Percentiles rank a stretch among this genome's conserved stretches.
Conservation (phyloP, 2,797 vertebrate genomes). For the Hipposideros larvatus region DNA sequence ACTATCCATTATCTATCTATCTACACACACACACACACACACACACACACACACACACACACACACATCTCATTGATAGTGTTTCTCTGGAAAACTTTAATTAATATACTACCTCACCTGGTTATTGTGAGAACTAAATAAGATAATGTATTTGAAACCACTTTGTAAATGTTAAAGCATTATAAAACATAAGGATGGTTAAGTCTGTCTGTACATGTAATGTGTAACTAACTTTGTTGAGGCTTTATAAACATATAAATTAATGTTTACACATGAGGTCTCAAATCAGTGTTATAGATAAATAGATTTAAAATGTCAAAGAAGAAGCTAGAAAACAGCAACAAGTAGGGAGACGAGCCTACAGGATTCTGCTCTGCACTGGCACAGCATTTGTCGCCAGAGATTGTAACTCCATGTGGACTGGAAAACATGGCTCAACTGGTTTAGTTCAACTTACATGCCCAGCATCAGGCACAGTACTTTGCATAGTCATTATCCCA, state of each 20-base stretch:
- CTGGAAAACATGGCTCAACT: not conserved
- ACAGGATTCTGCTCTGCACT: not conserved
- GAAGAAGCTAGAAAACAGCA: not conserved
- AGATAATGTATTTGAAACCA: not conserved
- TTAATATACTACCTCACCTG: not conserved
- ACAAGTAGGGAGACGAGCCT: not conserved
- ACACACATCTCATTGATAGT: not conserved
- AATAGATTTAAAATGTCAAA: not conserved
- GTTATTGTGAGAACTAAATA: not conserved
- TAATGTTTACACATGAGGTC: not conserved
- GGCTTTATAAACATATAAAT: not conserved
- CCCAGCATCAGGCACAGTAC: not conserved
- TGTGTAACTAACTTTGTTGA: not conserved
- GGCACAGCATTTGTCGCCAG: not conserved
- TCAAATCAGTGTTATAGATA: not conserved
- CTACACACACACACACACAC: not conserved
- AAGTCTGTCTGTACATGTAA: not conserved
- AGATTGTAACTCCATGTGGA: not conserved
- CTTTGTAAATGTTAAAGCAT: constrained; percentile 24
- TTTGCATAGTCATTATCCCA: not conserved
- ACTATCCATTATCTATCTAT: not conserved
- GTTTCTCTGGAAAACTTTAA: not conserved
- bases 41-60: not conserved
- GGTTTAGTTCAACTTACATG: not conserved
- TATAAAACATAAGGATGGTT: not conserved